Base-by-base conservation (phyloP, 2,113 vertebrate genomes). In the Ceuthmochares aereus region DNA sequence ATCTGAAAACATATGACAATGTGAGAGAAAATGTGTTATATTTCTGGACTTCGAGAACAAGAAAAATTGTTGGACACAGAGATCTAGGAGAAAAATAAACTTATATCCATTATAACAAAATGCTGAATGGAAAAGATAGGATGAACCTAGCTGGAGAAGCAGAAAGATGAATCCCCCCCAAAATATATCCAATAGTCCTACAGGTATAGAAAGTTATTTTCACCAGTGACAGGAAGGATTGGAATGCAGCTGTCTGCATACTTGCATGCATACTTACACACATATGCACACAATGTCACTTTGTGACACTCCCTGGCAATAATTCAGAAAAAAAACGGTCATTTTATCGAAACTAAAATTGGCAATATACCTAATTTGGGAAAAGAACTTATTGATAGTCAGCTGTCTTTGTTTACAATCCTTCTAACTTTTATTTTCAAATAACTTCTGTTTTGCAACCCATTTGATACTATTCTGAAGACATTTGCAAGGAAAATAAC, bases 191-290 rank as follows among this genome's bases (percentile, higher is more conserved):
- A 64, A n/a, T 63, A 75, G 82, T 34, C 9, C 56, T 58, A 0
- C 55, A 51, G 82, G 58, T 37, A 63, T 18, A 82, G 19, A 67
- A 95, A 42, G 3, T 45, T 2, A 70, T 67, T 93, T 45, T 60
- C 60, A 66, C 9, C 25, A 62, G 49, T 49, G 60, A 49, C 22
- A 56, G 26, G 17, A 89, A 60, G 20, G 52, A 63, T 12, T 72
- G 55, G 34, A 91, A 47, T 20, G 8, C 5, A 14, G 11, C 36
- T 84, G 12, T 5, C 29, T n/a, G 29, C 0, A 1, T 0, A 2
- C 16, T 40, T 40, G 29, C 26, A 15, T 23, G 17, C 27, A 23
- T 16, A 40, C 10, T 27, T 4, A 25, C 9, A 12, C 26, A 59
- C 29, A 55, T 7, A 13, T 6, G 51, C 7, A 17, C 7, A 42